These are phyloP conservation scores for Ericerus pela DNA, from an alignment of 1,140 invertebrate genomes.

Conservation along the genomic window DNA sequence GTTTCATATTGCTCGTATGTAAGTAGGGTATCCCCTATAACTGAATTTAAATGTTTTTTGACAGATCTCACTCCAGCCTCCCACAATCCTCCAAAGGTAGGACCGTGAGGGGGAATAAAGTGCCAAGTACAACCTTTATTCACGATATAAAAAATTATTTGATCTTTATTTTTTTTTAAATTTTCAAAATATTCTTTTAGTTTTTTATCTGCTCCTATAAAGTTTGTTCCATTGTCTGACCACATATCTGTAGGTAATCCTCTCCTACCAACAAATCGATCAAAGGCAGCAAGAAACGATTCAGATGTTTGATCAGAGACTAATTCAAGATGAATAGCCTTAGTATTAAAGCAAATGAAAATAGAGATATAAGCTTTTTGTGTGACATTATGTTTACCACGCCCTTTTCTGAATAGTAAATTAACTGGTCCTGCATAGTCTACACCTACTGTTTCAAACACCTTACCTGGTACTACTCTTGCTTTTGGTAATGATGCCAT, in stretches of 20 bases:
- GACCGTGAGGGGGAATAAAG: slow-evolving; percentile 24
- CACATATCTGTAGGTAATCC: slow-evolving; percentile 26
- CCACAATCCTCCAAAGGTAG: slow-evolving; percentile 29
- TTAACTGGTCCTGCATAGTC: slow-evolving; percentile 6
- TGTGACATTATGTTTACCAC: slow-evolving; percentile 20
- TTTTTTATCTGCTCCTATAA: slow-evolving; percentile 17
- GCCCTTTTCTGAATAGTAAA: slow-evolving; percentile 18
- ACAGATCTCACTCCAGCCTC: slow-evolving; percentile 27
- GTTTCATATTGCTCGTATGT: slow-evolving; percentile 26
- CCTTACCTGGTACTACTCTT: background rate
- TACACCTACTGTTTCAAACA: slow-evolving; percentile 1
- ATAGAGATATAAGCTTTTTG: slow-evolving; percentile 31
- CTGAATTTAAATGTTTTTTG: slow-evolving; percentile 26
- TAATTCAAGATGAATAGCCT: slow-evolving; percentile 32
- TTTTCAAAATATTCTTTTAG: background rate
- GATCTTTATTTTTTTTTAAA: background rate
- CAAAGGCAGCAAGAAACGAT: slow-evolving; percentile 29
- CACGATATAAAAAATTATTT: background rate
- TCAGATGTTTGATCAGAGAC: slow-evolving; percentile 29
- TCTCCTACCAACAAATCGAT: slow-evolving; percentile 30
- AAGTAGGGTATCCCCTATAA: slow-evolving; percentile 20
- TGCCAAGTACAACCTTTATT: slow-evolving; percentile 13
- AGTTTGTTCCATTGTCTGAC: slow-evolving; percentile 31
- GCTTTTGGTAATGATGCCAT: slow-evolving; percentile 8
- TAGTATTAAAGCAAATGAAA: slow-evolving; percentile 33